Percentiles rank a stretch among this genome's conserved stretches.
These are phyloP conservation scores for Anneissia japonica DNA, from an alignment of 35 echinoderm and acorn worm genomes.

Conservation along the genomic window DNA sequence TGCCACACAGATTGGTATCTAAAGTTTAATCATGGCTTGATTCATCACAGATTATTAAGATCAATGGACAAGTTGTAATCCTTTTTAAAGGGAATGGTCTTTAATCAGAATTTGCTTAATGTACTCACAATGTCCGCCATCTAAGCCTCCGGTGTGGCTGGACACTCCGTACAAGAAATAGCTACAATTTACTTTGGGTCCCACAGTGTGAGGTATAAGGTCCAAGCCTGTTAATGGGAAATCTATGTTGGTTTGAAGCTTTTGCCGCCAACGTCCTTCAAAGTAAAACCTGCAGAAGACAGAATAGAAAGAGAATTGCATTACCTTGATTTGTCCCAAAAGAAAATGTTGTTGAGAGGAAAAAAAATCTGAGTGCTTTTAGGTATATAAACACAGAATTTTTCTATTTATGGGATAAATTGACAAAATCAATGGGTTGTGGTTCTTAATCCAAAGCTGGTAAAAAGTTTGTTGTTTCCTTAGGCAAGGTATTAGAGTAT, in stretches of 20 bases:
- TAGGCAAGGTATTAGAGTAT: no score
- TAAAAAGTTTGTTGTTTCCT: no score
- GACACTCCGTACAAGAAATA: conserved; percentile 87
- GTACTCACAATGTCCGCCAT: conserved; percentile 97
- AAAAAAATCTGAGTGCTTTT: not conserved
- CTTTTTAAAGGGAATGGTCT: not conserved
- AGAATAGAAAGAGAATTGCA: not conserved
- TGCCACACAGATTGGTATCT: no score
- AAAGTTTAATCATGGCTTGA: no score
- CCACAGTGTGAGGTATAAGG: conserved; percentile 31
- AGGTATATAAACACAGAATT: not conserved
- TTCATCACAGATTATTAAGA: no score
- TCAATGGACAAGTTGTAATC: no score
- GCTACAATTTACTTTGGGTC: not conserved
- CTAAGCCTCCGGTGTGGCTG: conserved; percentile 70
- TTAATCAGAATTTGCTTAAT: not conserved
- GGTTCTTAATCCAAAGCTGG: no score
- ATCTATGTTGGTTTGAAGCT: conserved; percentile 77
- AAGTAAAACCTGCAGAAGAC: conserved; percentile 64
- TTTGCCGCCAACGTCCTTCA: conserved; percentile 93
- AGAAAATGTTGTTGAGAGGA: not conserved
- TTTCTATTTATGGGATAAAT: no score
- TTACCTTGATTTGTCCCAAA: no score
- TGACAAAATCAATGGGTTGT: no score
- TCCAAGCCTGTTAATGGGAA: conserved; percentile 61